These are phyloP conservation scores for Resseliella maxima DNA, from an alignment of 2,888 invertebrate species.

Conservation along the genomic window DNA sequence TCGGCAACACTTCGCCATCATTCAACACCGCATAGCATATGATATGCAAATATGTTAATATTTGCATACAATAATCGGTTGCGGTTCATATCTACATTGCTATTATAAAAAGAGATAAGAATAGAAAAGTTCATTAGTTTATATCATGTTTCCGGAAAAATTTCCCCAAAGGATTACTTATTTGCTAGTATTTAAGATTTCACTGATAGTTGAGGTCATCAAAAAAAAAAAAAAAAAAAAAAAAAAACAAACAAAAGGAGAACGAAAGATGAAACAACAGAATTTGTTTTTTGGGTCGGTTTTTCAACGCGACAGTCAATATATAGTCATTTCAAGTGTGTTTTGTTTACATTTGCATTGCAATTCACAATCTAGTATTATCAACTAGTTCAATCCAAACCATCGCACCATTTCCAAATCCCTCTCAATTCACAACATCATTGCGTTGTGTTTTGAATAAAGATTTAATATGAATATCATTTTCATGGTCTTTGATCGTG, in stretches of 20 bases:
- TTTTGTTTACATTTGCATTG: neutral
- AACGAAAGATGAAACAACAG: too few relatives aligned
- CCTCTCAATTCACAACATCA: slow-evolving; percentile 2
- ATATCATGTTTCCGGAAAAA: slow-evolving; percentile 12
- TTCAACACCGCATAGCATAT: neutral
- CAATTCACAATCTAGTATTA: slow-evolving; percentile 10
- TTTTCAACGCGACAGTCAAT: neutral
- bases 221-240: neutral
- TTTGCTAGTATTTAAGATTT: slow-evolving; percentile 1
- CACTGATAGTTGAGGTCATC: neutral
- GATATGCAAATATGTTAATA: neutral
- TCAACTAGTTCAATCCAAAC: slow-evolving; percentile 16
- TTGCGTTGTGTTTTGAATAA: slow-evolving; percentile 35
- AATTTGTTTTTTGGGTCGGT: slow-evolving; percentile 5
- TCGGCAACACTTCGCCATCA: neutral
- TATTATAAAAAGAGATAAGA: neutral
- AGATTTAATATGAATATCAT: slow-evolving; percentile 51
- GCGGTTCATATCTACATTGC: neutral
- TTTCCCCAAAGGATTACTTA: neutral
- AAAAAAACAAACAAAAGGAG: too few relatives aligned
- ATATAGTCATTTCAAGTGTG: neutral
- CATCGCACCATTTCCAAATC: slow-evolving; percentile 11
- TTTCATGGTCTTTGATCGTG: slow-evolving; percentile 47
- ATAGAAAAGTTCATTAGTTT: slow-evolving; percentile 44
- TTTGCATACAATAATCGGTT: slow-evolving; percentile 9